Evolutionary conservation across 1,140 invertebrate species (phyloP), one percentile per base, ranked within the genome.

Genomic region (Saxidomus purpurata): DNA sequence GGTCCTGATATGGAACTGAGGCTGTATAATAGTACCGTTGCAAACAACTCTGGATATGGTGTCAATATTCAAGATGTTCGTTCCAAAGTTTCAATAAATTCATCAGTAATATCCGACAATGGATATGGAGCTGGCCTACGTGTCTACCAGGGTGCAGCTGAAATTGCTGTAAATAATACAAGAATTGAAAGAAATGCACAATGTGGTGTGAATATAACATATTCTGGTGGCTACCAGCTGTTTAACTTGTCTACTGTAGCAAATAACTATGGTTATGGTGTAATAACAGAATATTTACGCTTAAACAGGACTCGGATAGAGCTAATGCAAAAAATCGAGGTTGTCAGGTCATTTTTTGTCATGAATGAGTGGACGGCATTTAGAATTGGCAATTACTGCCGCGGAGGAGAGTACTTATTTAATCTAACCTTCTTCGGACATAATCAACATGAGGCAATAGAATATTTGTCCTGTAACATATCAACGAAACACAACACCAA

Each of bases 161-260:
- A 95, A 89, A 67, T 95, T 17, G 89, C 93, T 25, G 90, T 96
- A 25, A 95, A 95, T 81, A 93, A 94, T 67, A 94, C 94, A 3
- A 67, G 91, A 1, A 59, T 96, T 36, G 90, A 93, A 71, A 71
- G 93, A 17, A 96, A 96, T 87, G 67, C 49, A 31, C 90, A 92
- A 17, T 86, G 90, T 86, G 95, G 95, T 19, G 88, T 95, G 31
- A 99, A 99, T 92, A 97, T 99, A 4, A 99, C 98, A 0, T 98
- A 98, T 86, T 97, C 98, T 0, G 98, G 99, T 0, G 99, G 99
- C 3, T 97, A 97, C 89, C 96, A 98, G 79, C 98, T 99, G 93
- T 96, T 99, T 52, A 99, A 98, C 17, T 96, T 97, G 93, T 98
- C 97, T 40, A 63, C 97, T 96, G 89, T 99, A 97, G 89, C 92